phyloP scores from a whole-genome alignment of 2,797 vertebrate genomes.

The Otolemur crassicaudatus region DNA sequence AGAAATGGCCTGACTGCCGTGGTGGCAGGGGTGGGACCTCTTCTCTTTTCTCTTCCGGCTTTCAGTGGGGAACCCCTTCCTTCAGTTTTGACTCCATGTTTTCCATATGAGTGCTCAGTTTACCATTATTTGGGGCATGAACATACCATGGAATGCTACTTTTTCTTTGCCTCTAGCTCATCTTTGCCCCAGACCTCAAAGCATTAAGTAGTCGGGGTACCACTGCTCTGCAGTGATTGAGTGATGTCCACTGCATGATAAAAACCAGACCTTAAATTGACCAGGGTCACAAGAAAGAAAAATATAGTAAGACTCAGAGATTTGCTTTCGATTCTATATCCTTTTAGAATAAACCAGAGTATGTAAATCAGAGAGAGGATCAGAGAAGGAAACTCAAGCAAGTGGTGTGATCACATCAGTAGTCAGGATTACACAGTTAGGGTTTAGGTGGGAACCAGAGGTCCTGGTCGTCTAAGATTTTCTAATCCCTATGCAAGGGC shows the following conservation, averaged over 20 bases:
- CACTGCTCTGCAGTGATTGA: background rate
- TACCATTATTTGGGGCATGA: too few relatives aligned
- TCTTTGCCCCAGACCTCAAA: background rate
- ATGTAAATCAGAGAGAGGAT: background rate
- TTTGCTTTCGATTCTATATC: background rate
- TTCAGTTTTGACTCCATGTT: background rate
- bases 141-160: background rate
- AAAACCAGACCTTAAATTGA: background rate
- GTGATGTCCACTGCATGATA: background rate
- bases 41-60: background rate
- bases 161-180: background rate
- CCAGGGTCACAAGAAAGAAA: background rate
- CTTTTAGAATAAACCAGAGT: background rate
- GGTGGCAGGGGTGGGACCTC: background rate
- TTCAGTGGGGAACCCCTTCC: background rate
- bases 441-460: background rate
- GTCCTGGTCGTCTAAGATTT: background rate
- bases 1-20: background rate
- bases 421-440: background rate
- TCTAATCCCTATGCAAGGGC: background rate
- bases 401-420: background rate
- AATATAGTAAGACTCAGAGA: background rate
- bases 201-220: background rate
- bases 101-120: background rate
- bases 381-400: background rate